Evolutionary conservation across 2,113 vertebrate genomes (phyloP).

Genomic region (Nerophis ophidion): DNA sequence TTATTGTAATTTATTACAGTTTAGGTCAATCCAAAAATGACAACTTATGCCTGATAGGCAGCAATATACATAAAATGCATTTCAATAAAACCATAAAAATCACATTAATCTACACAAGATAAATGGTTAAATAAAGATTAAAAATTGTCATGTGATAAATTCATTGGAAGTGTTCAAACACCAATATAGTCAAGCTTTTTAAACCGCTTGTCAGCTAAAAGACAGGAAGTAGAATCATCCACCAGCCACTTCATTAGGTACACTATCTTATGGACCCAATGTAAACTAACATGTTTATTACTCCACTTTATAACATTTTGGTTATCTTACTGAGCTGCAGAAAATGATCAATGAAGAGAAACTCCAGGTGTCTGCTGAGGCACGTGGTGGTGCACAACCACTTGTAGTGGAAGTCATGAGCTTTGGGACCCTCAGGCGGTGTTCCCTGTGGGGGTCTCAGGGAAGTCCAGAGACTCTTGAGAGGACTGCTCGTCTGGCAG

Average conservation of each 20-base stretch:
- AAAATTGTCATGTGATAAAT: not conserved
- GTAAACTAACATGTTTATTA: not conserved
- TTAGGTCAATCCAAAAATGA: no score
- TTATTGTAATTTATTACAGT: no score
- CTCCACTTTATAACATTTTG: no score
- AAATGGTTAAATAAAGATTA: not conserved
- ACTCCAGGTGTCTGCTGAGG: no score
- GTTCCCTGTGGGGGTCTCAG: slow-evolving; percentile 25
- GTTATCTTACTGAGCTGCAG: no score
- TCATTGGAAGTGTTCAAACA: not conserved
- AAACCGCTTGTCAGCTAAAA: not conserved
- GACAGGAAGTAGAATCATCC: not conserved
- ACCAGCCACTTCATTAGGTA: not conserved
- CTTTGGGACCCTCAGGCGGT: slow-evolving; percentile 21
- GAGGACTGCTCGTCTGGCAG: slow-evolving; percentile 47
- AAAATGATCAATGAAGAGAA: no score
- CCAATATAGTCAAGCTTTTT: not conserved
- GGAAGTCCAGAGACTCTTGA: slow-evolving; percentile 32
- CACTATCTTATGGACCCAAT: not conserved
- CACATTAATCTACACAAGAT: no score
- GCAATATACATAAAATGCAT: no score
- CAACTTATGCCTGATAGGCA: no score
- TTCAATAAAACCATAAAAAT: no score
- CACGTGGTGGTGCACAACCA: no score
- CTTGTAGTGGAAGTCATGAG: no score